Conservation (phyloP, 2,797 vertebrate genomes). For the Streptopelia turtur region DNA sequence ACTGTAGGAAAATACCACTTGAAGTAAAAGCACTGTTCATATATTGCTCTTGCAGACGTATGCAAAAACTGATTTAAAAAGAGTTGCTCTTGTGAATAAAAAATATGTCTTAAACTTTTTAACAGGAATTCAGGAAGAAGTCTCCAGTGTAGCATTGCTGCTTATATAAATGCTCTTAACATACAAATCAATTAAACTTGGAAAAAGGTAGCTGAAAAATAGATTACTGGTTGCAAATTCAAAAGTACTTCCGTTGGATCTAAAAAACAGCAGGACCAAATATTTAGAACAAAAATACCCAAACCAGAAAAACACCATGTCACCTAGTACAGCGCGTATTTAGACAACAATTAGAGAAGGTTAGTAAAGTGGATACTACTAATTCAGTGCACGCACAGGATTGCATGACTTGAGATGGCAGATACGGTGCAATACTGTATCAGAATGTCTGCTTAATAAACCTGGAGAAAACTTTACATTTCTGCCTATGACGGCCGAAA, state of each 20-base stretch:
- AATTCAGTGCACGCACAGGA: neutral
- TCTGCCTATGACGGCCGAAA: neutral
- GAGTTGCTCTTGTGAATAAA: neutral
- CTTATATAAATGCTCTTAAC: neutral
- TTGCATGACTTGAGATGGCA: neutral
- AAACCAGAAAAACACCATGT: neutral
- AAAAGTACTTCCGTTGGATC: neutral
- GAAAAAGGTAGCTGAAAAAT: neutral
- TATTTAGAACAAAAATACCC: neutral
- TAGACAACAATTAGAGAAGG: neutral
- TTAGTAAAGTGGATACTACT: neutral
- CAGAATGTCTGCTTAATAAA: neutral
- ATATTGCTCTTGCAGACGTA: constrained; percentile 8
- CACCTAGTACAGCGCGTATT: neutral
- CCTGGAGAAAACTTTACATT: neutral
- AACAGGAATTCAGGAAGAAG: neutral
- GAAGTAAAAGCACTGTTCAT: neutral
- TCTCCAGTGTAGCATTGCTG: neutral
- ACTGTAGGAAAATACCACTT: constrained; percentile 24
- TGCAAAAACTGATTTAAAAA: constrained; percentile 1
- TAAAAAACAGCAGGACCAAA: neutral
- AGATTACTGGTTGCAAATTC: neutral
- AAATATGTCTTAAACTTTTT: neutral
- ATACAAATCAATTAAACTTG: neutral
- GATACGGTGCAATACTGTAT: neutral